Conservation (phyloP, 2,797 vertebrate genomes). For the Zenarchopterus dispar region DNA sequence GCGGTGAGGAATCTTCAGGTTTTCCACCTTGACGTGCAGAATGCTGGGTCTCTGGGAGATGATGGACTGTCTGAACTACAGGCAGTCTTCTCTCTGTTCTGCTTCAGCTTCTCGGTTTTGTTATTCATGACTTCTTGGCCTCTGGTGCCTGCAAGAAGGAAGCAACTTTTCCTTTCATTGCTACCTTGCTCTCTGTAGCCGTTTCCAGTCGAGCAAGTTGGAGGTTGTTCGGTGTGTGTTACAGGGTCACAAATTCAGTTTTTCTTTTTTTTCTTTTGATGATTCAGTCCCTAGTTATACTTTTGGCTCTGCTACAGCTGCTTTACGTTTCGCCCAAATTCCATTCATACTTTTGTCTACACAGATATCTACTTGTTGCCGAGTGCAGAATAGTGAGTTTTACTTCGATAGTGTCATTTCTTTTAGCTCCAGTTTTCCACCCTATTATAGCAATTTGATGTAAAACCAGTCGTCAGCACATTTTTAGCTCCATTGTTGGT, state of each 20-base stretch:
- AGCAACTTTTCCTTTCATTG: slow-evolving; percentile 31
- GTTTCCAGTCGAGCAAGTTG: slow-evolving; percentile 21
- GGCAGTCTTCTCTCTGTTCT: slow-evolving; percentile 46
- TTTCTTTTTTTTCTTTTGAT: not conserved
- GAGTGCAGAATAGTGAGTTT: too few species aligned
- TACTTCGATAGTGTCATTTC: too few species aligned
- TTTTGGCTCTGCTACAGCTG: too few species aligned
- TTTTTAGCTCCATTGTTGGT: too few species aligned
- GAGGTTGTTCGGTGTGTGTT: slow-evolving; percentile 3
- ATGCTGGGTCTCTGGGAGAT: slow-evolving; percentile 39
- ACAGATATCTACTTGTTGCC: too few species aligned
- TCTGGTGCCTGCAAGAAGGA: slow-evolving; percentile 36
- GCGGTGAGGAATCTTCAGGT: slow-evolving; percentile 41
- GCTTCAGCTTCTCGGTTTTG: slow-evolving; percentile 27
- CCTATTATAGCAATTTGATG: too few species aligned
- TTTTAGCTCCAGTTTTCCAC: too few species aligned
- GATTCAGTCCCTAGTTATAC: not conserved
- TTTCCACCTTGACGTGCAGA: slow-evolving; percentile 55
- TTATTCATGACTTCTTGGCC: slow-evolving; percentile 36
- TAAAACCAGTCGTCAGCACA: too few species aligned
- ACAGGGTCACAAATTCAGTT: not conserved
- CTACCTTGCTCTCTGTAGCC: slow-evolving; percentile 16
- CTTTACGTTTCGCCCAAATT: too few species aligned
- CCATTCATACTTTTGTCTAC: too few species aligned
- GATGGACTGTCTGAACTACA: slow-evolving; percentile 60